Percentiles rank a stretch among this genome's conserved stretches.
phyloP scores from a whole-genome alignment of 2,113 vertebrate species.

The Crotophaga sulcirostris region DNA sequence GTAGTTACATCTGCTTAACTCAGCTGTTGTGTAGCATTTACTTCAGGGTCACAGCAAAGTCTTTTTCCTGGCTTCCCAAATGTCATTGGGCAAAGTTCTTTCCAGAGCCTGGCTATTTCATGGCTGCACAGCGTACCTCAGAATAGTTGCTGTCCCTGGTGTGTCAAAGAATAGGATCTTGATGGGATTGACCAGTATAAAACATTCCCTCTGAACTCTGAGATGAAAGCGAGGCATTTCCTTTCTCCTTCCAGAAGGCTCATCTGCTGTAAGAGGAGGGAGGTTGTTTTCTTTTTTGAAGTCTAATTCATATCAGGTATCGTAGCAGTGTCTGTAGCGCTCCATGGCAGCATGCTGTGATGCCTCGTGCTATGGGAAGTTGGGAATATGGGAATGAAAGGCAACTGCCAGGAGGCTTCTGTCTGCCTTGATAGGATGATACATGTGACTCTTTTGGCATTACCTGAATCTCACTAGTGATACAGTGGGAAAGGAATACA shows the following conservation, averaged over 20 bases:
- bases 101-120: neutral
- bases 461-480: neutral
- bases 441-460: rapidly evolving
- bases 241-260: neutral
- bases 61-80: neutral
- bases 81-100: rapidly evolving
- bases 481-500: neutral
- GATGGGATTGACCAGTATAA: constrained; percentile 6
- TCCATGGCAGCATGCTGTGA: neutral
- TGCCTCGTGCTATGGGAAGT: neutral
- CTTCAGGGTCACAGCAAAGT: neutral
- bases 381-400: constrained; percentile 1
- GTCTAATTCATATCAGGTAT: neutral
- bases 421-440: neutral
- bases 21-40: neutral
- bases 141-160: neutral
- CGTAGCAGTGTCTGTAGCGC: neutral
- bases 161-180: neutral
- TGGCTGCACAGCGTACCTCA: neutral
- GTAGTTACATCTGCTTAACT: neutral
- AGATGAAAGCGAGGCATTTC: constrained; percentile 48
- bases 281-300: neutral
- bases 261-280: neutral
- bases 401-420: neutral
- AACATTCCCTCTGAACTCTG: constrained; percentile 57